Evolutionary conservation across 2,797 vertebrate species (phyloP), one percentile per base, ranked within the genome.

Genomic region (Ctenopoma kingsleyae): DNA sequence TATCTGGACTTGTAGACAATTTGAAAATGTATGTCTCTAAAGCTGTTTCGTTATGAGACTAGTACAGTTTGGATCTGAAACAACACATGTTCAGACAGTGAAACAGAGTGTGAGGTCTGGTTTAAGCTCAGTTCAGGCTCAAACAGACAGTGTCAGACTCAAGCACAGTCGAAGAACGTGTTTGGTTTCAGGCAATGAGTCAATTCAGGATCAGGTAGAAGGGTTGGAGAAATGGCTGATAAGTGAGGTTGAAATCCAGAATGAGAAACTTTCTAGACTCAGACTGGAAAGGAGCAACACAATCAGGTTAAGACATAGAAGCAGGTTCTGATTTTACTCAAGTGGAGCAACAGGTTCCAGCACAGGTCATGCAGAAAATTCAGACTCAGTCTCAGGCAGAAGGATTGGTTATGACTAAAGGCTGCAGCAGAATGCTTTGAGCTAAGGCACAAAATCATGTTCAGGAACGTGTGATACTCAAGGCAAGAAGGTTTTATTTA

Each of bases 241-340:
- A 11, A 38, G 11, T 13, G 3, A 40, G 38, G 12, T 40, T 16
- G 38, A 16, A 40, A 16, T 35, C 27, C 23, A 16, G 23, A 22
- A 13, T 20, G 11, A 35, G 1, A 13, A 53, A 62, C 20, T 25
- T 10, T 40, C 4, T 7, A 9, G 16, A 12, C 12, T 43, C 20
- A 49, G 8, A 43, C 35, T 43, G 12, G 27, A 49, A 56, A 38
- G 35, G 12, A 12, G 48, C 43, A 50, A 51, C 40, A 25, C n/a
- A 47, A 47, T 16, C 19, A 20, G 40, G 5, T 11, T 54, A 13
- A 48, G 35, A 51, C 12, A 41, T 6, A 12, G 32, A 41, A 12
- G 5, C 27, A 61, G 32, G 55, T 46, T 71, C 36, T n/a, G 32
- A 30, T 35, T 60, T 10, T 25, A 22, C 25, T 50, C 17, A 43